Base-by-base conservation (phyloP, 2,888 invertebrate species). In the Unio pictorum region DNA sequence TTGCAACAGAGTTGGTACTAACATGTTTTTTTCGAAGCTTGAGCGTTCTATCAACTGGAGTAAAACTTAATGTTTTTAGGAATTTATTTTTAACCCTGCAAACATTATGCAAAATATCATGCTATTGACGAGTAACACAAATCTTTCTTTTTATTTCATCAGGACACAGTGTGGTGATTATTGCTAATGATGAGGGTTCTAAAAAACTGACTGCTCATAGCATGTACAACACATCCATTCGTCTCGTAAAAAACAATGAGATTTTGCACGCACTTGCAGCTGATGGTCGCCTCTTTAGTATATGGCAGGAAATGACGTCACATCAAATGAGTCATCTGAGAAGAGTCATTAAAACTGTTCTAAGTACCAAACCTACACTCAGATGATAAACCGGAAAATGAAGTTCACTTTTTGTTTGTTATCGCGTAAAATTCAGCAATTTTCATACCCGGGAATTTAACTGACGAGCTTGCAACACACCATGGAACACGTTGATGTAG, bases 151-250 rank as follows among this genome's bases (percentile, higher is more conserved):
- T 66, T 58, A 7, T 65, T 34, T 56, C 72, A 78, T 60, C 79
- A 86, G 86, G 79, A 60, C 76, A 78, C 20, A 73, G 81, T 1
- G 79, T 86, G 20, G 80, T 84, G 8, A 79, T 84, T 1, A 72
- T 86, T 20, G 78, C 82, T 1, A 86, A 86, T 62, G 86, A 86
- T 67, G 83, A 82, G 64, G 85, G 84, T 8, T 86, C 86, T 7
- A 80, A 79, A 66, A 80, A 81, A 54, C 78, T 86, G 54, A 79
- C 83, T 7, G 82, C 81, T 34, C 85, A 85, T 67, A 75, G 80
- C n/a, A 73, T 84, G 59, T 86, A 84, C 72, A 86, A 86, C 68
- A 76, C 81, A 18, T 80, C 79, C 56, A 68, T 86, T 7, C 77
- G 83, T 58, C 74, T 85, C 66, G 76, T 85, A 8, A 82, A 83